These are phyloP conservation scores for Pollicipes pollicipes DNA, from an alignment of 1,140 invertebrate species.

Conservation along the genomic window DNA sequence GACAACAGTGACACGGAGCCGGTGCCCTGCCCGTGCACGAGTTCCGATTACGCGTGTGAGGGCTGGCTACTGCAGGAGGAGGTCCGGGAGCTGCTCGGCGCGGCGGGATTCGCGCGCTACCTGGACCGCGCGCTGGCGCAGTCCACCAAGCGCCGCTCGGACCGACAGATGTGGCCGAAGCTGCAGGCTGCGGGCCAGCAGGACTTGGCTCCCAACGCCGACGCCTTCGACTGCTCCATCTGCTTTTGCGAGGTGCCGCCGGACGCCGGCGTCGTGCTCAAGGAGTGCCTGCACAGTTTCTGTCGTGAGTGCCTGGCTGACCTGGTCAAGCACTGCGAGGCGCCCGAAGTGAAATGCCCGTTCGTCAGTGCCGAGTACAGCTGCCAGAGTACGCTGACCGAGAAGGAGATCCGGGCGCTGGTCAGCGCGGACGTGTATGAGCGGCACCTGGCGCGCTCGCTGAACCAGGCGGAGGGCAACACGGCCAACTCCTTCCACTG, in stretches of 20 bases:
- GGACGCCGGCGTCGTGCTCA: conserved; percentile 52
- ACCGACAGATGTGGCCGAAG: neutral
- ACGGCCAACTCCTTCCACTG: conserved; percentile 80
- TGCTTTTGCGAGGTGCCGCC: conserved; percentile 52
- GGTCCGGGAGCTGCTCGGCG: neutral
- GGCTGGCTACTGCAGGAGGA: neutral
- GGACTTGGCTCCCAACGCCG: conserved; percentile 44
- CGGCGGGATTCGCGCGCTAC: neutral
- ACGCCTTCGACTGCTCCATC: conserved; percentile 62
- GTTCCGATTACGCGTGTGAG: neutral
- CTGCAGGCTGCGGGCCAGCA: conserved; percentile 1
- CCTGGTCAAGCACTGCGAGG: conserved; percentile 55
- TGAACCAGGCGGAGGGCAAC: conserved; percentile 60
- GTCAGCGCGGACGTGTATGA: conserved; percentile 55
- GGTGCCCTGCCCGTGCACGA: neutral
- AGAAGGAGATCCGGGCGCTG: conserved; percentile 70
- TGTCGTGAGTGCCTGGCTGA: conserved; percentile 60
- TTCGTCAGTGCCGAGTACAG: conserved; percentile 52
- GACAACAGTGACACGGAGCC: neutral
- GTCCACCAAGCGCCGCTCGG: neutral
- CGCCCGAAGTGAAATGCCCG: conserved; percentile 59
- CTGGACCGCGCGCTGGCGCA: neutral
- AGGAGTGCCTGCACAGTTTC: conserved; percentile 78
- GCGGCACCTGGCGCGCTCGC: conserved; percentile 56
- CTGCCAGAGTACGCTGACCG: conserved; percentile 58